Evolutionary conservation across 2,888 invertebrate genomes (phyloP).

Genomic region (Tetanocera ferruginea): DNA sequence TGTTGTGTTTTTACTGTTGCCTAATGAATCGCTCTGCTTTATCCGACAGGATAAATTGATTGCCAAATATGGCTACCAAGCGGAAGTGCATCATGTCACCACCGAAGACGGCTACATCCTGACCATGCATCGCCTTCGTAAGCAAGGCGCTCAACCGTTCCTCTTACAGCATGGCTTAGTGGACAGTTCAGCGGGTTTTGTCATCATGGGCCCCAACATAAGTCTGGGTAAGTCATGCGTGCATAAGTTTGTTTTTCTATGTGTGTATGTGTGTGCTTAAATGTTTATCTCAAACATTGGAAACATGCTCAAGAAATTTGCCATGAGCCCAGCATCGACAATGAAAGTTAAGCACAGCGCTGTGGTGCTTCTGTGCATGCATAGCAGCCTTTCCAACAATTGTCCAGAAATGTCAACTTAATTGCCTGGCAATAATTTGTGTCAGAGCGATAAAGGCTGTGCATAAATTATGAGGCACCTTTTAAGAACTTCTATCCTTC

Average conservation of each 20-base stretch:
- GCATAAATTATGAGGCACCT: neutral
- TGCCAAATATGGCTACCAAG: conserved; percentile 75
- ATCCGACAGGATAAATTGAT: conserved; percentile 70
- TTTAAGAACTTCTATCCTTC: neutral
- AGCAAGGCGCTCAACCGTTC: conserved; percentile 73
- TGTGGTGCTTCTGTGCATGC: neutral
- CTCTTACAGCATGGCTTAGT: conserved; percentile 81
- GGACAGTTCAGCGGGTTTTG: conserved; percentile 80
- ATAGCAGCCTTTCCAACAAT: conserved; percentile 4
- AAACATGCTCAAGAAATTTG: conserved; percentile 19
- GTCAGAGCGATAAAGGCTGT: neutral
- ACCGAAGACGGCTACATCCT: conserved; percentile 86
- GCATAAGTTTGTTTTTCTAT: neutral
- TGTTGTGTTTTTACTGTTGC: neutral
- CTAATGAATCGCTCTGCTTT: neutral
- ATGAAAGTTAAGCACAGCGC: no score
- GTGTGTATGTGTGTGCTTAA: conserved; percentile 1
- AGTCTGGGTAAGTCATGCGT: conserved; percentile 67
- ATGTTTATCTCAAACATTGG: conserved; percentile 1
- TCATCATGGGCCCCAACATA: conserved; percentile 79
- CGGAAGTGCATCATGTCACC: conserved; percentile 76
- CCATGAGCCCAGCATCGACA: neutral
- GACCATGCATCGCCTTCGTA: conserved; percentile 79
- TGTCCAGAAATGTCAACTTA: conserved; percentile 21
- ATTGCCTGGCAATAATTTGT: conserved; percentile 27